Base-by-base conservation (phyloP, 1,140 invertebrate genomes). In the Caerostris extrusa region DNA sequence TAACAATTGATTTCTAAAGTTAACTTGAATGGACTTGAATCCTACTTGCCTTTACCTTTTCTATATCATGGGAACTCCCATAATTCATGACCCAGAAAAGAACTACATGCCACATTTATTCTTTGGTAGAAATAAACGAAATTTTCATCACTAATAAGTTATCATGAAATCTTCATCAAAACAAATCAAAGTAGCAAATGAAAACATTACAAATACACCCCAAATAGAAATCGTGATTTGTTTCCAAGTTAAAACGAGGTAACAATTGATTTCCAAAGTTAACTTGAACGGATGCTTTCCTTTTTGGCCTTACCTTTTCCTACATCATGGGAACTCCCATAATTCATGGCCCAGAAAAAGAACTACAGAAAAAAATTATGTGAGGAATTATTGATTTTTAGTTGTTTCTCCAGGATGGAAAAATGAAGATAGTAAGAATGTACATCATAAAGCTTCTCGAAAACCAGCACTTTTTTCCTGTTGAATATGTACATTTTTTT, bases 371-470 rank as follows among this genome's bases (percentile, higher is more conserved):
- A 3, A 8, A 34, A 71, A 71, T 34, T n/a, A 71, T 71, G 69
- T 34, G 19, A 34, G 50, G 34, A 71, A 71, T 34, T 71, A 71
- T 71, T 71, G 69, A 71, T 71, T 71, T 10, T 71, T 71, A 71
- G 19, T 71, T 19, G 12, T 34, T 71, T 19, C 19, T 10, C 7
- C 50, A 50, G 8, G 4, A 71, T 34, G 34, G 34, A 71, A 71
- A 71, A 71, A 8, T 71, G 7, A 71, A 34, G 19, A 71, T 50
- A 34, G 69, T 34, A 71, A 19, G 69, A 71, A 19, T n/a, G n/a
- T n/a, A n/a, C n/a, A n/a, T n/a, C n/a, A n/a, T n/a, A n/a, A n/a
- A 34, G 34, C 34, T 34, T 34, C 34, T 34, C 34, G 34, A 34
- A 34, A 34, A 34, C 34, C 34, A 34, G 34, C 34, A 34, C 34